A percentile compares a stretch with the other conserved stretches of the same genome.
These are phyloP conservation scores for Ephydatia muelleri DNA, from an alignment of 37 sponge, comb jelly and placozoan genomes.

Conservation along the genomic window DNA sequence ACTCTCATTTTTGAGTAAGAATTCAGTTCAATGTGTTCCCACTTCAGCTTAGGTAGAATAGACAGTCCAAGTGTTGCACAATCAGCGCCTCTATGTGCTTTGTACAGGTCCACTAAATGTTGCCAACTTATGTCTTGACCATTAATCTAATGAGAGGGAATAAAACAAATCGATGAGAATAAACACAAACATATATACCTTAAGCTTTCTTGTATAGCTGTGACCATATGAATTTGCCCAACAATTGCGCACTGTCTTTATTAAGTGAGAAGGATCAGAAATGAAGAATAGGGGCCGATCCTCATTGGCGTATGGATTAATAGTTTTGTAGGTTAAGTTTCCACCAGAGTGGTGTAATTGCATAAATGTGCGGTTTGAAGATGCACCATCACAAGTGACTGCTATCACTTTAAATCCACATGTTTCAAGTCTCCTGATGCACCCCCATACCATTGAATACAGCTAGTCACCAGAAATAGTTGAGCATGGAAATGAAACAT, in stretches of 20 bases:
- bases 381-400: conserved; percentile 28
- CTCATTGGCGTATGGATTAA: conserved; percentile 4
- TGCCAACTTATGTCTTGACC: conserved; percentile 37
- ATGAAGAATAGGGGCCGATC: conserved; percentile 19
- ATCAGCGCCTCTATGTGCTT: neutral
- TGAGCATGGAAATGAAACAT: conserved; percentile 18
- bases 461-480: conserved; percentile 9
- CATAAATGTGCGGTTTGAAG: conserved; percentile 22
- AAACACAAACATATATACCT: neutral
- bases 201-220: conserved; percentile 18
- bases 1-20: too few relatives aligned
- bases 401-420: conserved; percentile 7
- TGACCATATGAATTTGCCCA: conserved; percentile 28
- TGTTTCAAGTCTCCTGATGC: neutral
- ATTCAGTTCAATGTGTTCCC: conserved; percentile 8
- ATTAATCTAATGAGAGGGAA: conserved; percentile 15
- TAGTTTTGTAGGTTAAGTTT: neutral
- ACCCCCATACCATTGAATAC: conserved; percentile 20
- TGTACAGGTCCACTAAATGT: conserved; percentile 45
- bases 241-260: conserved; percentile 18
- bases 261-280: conserved; percentile 7
- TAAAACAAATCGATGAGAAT: neutral
- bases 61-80: conserved; percentile 21
- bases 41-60: conserved; percentile 35
- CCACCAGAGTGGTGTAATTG: neutral